Base-by-base conservation (phyloP, 2,797 vertebrate genomes). In the Cirrhinus molitorella region DNA sequence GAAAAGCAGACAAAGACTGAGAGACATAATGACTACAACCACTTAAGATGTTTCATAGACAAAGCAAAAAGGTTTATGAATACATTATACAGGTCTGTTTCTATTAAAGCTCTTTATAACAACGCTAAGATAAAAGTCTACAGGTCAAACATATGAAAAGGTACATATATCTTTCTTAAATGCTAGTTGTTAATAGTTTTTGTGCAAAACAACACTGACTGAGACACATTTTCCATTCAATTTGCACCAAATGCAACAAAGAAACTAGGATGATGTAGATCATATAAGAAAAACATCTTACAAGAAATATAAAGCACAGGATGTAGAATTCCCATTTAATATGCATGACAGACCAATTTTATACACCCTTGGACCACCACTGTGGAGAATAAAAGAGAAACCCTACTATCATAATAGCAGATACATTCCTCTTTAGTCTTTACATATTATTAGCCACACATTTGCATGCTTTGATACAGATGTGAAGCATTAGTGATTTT, bases 1-100 rank as follows among this genome's bases (percentile, higher is more conserved):
- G n/a, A 49, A 63, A 65, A 40, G 40, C 47, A 55, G 34, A 81
- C 59, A 83, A 83, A 83, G 72, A 83, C 12, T 67, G 47, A n/a
- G 12, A 65, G 59, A 51, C 21, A 65, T 31, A n/a, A 59, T n/a
- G 31, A 66, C 37, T 57, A 25, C 14, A 45, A 68, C 23, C 49
- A 68, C 34, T 3, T 10, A 45, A 17, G 28, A 68, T 76, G 0
- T 10, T 59, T 43, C 2, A 45, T 14, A 19, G 25, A 76, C 45
- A 80, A 55, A 51, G 8, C n/a, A 73, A 61, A 49, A 11, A 47
- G n/a, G 4, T 16, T 10, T 6, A 79, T 37, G 5, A 67, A 75
- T 12, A 23, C 23, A 65, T 23, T 40, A 19, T 51, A 17, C 25
- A 28, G 16, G 11, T 61, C 9, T 17, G 12, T 49, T 81, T 61